Base-by-base conservation (phyloP, 2,888 invertebrate species). In the Linnaemya tessellans region DNA sequence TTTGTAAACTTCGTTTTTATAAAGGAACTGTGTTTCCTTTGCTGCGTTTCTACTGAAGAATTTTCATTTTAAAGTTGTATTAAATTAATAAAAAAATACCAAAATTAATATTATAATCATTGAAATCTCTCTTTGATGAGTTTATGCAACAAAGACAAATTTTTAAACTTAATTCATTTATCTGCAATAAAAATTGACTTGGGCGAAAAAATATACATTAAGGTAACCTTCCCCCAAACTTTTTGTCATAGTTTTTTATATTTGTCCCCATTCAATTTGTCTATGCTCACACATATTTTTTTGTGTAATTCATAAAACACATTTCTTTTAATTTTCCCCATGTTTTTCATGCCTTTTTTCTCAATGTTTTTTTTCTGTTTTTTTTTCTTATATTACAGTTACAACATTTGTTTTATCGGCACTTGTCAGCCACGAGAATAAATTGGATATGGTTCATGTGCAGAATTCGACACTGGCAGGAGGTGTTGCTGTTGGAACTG, bases 401-500 rank as follows among this genome's bases (percentile, higher is more conserved):
- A 95, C 96, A 70, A 95, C 98, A 4, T 99, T 98, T 92, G 95
- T 96, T 49, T 91, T 97, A 56, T 98, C 98, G 0, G 95, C 97
- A 41, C 92, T 96, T 83, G 94, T 97, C 60, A 95, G 95, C 89
- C 94, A 95, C 86, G 94, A 95, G 56, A 95, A 95, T 88, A 96
- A 96, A 93, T 95, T 97, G 89, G 96, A 97, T 92, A 97, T 98
- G 97, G 97, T 97, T 4, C 98, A 98, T 93, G 94, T 98, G 73
- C 98, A 98, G 93, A 98, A 98, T 93, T 96, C 98, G 3, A 98
- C 98, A 0, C 92, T 98, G 67, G 98, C 98, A 73, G 98, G 98
- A 25, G 98, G 98, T 2, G 98, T 98, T 18, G 98, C 97, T 0
- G 95, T 98, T 18, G 98, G 98, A 9, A 95, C 98, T 0, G 94